Conservation (phyloP, 2,797 vertebrate species). For the Champsocephalus gunnari region DNA sequence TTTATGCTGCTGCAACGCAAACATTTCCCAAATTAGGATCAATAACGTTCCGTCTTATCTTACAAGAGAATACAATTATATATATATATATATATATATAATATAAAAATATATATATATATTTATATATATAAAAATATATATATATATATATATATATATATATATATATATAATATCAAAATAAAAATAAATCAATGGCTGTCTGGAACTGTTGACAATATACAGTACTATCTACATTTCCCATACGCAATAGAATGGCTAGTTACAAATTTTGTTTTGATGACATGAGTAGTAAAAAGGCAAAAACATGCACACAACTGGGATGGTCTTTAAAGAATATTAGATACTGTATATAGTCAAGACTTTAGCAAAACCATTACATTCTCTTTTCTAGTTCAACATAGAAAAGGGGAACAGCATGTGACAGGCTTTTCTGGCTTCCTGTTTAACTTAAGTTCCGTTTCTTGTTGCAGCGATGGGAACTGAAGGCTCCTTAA, state of each 20-base stretch:
- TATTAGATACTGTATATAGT: neutral
- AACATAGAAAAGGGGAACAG: neutral
- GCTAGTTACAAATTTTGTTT: neutral
- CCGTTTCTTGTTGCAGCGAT: slow-evolving; percentile 10
- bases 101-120: neutral
- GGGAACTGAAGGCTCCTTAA: slow-evolving; percentile 13
- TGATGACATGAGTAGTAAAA: neutral
- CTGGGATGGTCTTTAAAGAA: neutral
- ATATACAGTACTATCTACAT: too few relatives aligned
- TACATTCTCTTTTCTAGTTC: slow-evolving; percentile 7
- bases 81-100: too few relatives aligned
- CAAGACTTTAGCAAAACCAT: neutral
- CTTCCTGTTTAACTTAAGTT: neutral
- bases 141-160: too few relatives aligned
- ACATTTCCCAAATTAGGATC: too few relatives aligned
- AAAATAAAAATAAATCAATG: neutral
- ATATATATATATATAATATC: too few relatives aligned
- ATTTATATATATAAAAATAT: too few relatives aligned
- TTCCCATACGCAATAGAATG: neutral
- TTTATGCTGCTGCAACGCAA: too few relatives aligned
- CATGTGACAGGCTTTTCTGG: slow-evolving; percentile 8
- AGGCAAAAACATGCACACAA: neutral
- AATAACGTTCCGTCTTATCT: too few relatives aligned
- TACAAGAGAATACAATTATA: too few relatives aligned
- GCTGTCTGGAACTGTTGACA: neutral